Conservation (phyloP, 2,888 invertebrate genomes). For the Drosophila ustulata region DNA sequence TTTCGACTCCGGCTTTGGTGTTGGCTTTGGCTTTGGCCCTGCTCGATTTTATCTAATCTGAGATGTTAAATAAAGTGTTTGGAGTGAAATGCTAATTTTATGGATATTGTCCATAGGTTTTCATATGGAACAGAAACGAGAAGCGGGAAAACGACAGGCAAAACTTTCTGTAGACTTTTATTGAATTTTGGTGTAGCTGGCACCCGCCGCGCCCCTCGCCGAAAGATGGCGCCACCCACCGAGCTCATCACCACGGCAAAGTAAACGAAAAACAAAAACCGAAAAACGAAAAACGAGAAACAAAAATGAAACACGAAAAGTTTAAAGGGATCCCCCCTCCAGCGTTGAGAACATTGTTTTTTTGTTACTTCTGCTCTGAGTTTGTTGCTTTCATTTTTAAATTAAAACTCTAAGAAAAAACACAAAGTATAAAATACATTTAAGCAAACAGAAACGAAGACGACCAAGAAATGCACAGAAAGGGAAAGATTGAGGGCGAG, state of each 20-base stretch:
- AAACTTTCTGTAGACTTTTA: constrained; percentile 63
- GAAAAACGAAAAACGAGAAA: constrained; percentile 25
- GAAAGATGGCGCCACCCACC: constrained; percentile 12
- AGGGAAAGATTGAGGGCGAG: neutral
- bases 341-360: constrained; percentile 43
- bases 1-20: constrained; percentile 6
- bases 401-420: constrained; percentile 61
- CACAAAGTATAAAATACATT: constrained; percentile 55
- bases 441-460: constrained; percentile 47
- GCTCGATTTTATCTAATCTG: constrained; percentile 68
- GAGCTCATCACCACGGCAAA: constrained; percentile 34
- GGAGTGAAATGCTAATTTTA: constrained; percentile 65
- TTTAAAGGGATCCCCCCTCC: constrained; percentile 62
- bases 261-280: constrained; percentile 46
- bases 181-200: constrained; percentile 58
- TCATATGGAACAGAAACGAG: constrained; percentile 36
- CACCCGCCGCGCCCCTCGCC: neutral
- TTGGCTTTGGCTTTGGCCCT: neutral
- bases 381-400: constrained; percentile 66
- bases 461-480: constrained; percentile 3
- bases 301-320: constrained; percentile 56
- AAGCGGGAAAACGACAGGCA: constrained; percentile 36
- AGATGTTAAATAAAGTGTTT: constrained; percentile 65
- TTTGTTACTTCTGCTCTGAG: constrained; percentile 22
- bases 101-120: constrained; percentile 57